A percentile compares a stretch with the other conserved stretches of the same genome.
These are phyloP conservation scores for Rhyacophila evoluta DNA, from an alignment of 2,888 invertebrate genomes.

Conservation along the genomic window DNA sequence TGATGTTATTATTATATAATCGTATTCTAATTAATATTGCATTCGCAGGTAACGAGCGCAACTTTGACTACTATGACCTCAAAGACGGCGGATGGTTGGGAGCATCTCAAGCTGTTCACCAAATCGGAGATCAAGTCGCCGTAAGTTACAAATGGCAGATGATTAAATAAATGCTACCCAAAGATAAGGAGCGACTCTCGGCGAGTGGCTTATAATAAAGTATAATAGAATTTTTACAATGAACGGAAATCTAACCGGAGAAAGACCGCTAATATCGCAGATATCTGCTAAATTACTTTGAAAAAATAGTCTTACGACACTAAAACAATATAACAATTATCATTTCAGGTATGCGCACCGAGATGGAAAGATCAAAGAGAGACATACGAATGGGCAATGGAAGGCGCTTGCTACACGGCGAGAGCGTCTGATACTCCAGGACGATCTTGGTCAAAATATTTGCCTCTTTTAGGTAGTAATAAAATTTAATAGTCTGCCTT, in stretches of 20 bases:
- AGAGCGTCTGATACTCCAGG: background rate
- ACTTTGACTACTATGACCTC: conserved; percentile 20
- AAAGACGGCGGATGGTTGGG: conserved; percentile 57
- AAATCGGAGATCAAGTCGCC: conserved; percentile 51
- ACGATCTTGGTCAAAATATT: background rate
- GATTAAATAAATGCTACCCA: too few species aligned
- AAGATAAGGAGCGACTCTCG: too few species aligned
- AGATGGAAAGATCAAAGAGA: conserved; percentile 37
- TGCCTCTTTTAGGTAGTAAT: background rate
- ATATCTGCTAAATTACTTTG: too few species aligned
- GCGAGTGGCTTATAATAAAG: too few species aligned
- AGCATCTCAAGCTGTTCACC: conserved; percentile 53
- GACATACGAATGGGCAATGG: conserved; percentile 55
- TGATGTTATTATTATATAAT: too few species aligned
- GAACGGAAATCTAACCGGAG: too few species aligned
- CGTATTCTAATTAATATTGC: too few species aligned
- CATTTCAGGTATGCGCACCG: conserved; percentile 49
- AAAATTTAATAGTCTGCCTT: too few species aligned
- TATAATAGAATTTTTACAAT: too few species aligned
- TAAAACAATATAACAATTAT: background rate
- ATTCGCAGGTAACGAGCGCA: conserved; percentile 7
- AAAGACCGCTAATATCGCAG: too few species aligned
- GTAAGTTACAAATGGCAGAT: too few species aligned
- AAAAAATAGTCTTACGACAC: background rate
- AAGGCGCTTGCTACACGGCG: conserved; percentile 58